These are phyloP conservation scores for Lapara coniferarum DNA, from an alignment of 2,888 invertebrate genomes.

Conservation along the genomic window DNA sequence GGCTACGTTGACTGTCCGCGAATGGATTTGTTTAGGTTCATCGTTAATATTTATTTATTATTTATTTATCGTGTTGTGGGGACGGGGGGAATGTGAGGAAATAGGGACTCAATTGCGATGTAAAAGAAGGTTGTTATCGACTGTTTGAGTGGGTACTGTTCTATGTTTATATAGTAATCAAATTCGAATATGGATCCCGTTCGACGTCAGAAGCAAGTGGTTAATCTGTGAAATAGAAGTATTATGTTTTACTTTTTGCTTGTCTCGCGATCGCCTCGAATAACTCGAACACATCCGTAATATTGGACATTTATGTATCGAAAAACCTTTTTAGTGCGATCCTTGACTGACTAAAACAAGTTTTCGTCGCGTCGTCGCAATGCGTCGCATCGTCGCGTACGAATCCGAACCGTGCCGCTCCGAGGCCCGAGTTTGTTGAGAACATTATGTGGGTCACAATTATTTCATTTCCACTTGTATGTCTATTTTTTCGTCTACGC, in stretches of 20 bases:
- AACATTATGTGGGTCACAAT: slow-evolving; percentile 22
- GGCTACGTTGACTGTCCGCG: slow-evolving; percentile 22
- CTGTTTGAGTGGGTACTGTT: no score
- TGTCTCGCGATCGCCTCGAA: not conserved
- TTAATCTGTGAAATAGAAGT: not conserved
- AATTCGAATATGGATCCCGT: no score
- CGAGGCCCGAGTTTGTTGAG: slow-evolving; percentile 9
- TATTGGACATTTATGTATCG: slow-evolving; percentile 12
- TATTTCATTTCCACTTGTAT: slow-evolving; percentile 11
- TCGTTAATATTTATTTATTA: no score
- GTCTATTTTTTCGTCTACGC: slow-evolving; percentile 1
- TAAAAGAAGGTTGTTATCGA: no score
- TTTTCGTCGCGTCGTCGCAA: slow-evolving; percentile 49
- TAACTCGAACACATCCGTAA: slow-evolving; percentile 1
- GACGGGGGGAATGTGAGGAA: no score
- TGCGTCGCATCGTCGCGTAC: slow-evolving; percentile 18
- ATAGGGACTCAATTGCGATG: no score
- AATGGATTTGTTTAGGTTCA: slow-evolving; percentile 17
- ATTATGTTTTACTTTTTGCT: not conserved
- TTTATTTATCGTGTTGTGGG: not conserved
- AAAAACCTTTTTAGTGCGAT: slow-evolving; percentile 31
- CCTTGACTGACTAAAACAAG: slow-evolving; percentile 60
- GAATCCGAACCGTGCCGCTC: not conserved
- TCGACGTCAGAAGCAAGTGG: no score
- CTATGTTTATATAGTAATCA: no score